These are phyloP conservation scores for Drosophila pseudoobscura DNA, from an alignment of 1,140 invertebrate genomes.

Conservation along the genomic window DNA sequence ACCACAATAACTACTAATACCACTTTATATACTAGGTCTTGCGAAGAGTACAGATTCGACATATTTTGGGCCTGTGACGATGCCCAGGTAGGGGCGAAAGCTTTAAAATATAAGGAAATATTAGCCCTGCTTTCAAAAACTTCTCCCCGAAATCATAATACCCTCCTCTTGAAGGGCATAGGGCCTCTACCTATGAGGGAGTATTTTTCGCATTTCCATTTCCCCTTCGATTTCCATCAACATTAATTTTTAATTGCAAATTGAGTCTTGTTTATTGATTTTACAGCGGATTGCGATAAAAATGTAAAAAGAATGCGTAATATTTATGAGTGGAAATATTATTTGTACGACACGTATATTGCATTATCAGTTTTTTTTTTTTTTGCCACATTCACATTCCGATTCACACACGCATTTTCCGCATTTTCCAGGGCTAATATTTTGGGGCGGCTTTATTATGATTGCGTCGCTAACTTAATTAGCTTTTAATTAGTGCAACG, in stretches of 20 bases:
- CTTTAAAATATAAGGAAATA: no score
- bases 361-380: not conserved
- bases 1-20: no score
- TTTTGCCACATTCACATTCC: constrained; percentile 3
- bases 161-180: constrained; percentile 1
- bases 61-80: no score
- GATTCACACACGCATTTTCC: not conserved
- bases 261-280: constrained; percentile 52
- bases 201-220: not conserved
- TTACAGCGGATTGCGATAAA: constrained; percentile 5
- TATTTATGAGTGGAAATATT: constrained; percentile 18
- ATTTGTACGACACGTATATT: constrained; percentile 35
- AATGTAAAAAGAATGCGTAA: not conserved
- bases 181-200: not conserved
- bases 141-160: no score
- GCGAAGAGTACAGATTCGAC: no score
- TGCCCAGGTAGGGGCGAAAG: no score
- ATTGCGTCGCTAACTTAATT: constrained; percentile 43
- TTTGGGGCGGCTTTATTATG: constrained; percentile 22
- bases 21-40: no score
- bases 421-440: constrained; percentile 34
- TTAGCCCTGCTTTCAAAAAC: no score
- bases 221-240: not conserved
- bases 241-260: constrained; percentile 58
- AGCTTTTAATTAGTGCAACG: constrained; percentile 50